Conservation (phyloP, 2,113 vertebrate genomes). For the Sander lucioperca region DNA sequence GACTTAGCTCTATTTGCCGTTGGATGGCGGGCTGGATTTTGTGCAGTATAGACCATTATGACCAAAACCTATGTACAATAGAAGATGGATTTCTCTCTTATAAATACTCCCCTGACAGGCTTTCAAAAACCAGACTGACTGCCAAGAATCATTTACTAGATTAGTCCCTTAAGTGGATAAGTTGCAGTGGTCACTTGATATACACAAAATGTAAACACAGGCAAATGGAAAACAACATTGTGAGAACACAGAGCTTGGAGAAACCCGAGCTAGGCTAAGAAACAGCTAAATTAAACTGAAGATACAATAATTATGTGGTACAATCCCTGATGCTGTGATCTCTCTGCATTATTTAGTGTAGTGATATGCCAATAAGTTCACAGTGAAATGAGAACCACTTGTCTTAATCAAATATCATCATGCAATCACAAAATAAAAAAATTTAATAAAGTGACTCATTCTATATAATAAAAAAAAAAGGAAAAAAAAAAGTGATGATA, state of each 20-base stretch:
- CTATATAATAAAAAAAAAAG: not conserved
- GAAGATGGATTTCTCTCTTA: constrained; percentile 17
- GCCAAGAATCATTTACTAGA: constrained; percentile 39
- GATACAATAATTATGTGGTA: constrained; percentile 39
- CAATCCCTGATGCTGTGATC: constrained; percentile 23
- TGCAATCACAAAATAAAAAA: not conserved
- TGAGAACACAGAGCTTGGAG: constrained; percentile 8
- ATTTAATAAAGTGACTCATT: constrained; percentile 2
- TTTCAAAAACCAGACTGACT: constrained; percentile 44
- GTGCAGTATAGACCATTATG: constrained; percentile 16
- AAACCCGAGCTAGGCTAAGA: constrained; percentile 2
- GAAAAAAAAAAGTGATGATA: not conserved
- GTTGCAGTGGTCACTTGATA: constrained; percentile 39
- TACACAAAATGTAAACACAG: constrained; percentile 34
- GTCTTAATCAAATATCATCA: not conserved
- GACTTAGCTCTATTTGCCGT: constrained; percentile 23
- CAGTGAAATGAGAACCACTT: constrained; percentile 10
- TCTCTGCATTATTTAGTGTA: constrained; percentile 33
- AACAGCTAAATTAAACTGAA: constrained; percentile 26
- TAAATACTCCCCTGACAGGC: constrained; percentile 4
- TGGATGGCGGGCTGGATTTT: constrained; percentile 1
- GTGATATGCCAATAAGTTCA: constrained; percentile 18
- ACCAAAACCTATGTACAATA: constrained; percentile 11
- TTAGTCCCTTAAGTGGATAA: constrained; percentile 29
- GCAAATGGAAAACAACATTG: constrained; percentile 31